Percentiles rank a stretch among this genome's conserved stretches.
These are phyloP conservation scores for Tanypteryx hageni DNA, from an alignment of 2,888 invertebrate genomes.

Conservation along the genomic window DNA sequence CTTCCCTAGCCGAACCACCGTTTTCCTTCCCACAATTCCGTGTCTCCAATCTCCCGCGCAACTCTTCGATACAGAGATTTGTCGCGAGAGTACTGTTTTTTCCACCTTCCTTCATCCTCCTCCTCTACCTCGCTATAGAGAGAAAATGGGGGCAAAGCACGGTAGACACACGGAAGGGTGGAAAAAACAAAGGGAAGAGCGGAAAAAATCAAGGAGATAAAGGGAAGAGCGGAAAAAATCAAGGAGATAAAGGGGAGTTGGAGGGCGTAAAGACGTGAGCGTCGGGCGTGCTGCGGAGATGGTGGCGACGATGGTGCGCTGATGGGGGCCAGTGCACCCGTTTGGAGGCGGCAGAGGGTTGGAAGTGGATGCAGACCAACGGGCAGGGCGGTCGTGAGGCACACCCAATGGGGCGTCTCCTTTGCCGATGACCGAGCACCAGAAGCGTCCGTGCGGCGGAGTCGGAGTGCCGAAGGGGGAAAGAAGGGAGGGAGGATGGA, in stretches of 20 bases:
- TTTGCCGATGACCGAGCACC: slow-evolving; percentile 55
- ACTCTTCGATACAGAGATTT: neutral
- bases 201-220: neutral
- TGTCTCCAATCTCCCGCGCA: neutral
- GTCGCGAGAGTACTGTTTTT: neutral
- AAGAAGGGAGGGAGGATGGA: neutral
- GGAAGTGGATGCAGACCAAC: slow-evolving; percentile 40
- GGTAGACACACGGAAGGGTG: no score
- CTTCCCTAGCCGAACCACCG: neutral
- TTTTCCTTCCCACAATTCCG: neutral
- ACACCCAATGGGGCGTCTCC: slow-evolving; percentile 35
- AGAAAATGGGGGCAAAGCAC: neutral
- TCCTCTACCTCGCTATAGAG: neutral
- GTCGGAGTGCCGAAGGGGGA: neutral
- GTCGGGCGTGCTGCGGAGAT: neutral
- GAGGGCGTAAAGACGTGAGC: neutral
- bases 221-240: neutral
- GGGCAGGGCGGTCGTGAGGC: slow-evolving; percentile 28
- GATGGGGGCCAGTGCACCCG: neutral
- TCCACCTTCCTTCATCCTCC: neutral
- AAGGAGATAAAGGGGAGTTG: neutral
- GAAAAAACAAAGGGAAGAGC: no score
- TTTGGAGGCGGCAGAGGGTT: neutral
- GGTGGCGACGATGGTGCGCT: neutral
- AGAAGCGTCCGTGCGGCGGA: slow-evolving; percentile 49